A percentile compares a stretch with the other conserved stretches of the same genome.
Conservation (phyloP, 2,113 vertebrate genomes). For the Sardina pilchardus region DNA sequence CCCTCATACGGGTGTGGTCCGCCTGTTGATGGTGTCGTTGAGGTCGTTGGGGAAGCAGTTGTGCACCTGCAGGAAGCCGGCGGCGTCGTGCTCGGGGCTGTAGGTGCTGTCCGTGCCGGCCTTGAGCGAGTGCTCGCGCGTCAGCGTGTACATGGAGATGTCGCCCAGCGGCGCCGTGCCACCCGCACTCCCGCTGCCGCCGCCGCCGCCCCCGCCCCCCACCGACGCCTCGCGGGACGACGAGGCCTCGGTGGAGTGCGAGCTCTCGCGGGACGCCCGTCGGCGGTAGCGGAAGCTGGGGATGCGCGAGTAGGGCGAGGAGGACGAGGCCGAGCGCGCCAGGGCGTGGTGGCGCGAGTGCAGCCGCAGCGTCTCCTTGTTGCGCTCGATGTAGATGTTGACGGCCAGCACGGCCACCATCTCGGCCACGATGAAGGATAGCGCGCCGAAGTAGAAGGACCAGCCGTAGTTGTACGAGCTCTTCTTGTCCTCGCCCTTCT, state of each 20-base stretch:
- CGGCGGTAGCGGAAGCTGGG: conserved; percentile 91
- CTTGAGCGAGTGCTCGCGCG: conserved; percentile 82
- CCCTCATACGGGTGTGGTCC: conserved; percentile 93
- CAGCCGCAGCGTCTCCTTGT: conserved; percentile 87
- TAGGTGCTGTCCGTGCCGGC: conserved; percentile 83
- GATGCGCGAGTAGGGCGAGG: conserved; percentile 94
- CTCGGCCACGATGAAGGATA: conserved; percentile 96
- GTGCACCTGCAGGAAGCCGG: conserved; percentile 91
- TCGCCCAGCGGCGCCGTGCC: conserved; percentile 86
- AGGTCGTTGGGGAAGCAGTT: conserved; percentile 96
- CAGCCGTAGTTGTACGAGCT: conserved; percentile 96
- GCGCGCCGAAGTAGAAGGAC: conserved; percentile 98
- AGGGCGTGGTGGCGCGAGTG: conserved; percentile 86
- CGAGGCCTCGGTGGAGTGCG: conserved; percentile 85
- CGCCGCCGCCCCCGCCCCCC: conserved; percentile 55
- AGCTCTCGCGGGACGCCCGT: conserved; percentile 87
- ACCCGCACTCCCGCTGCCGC: conserved; percentile 76
- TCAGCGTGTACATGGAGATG: conserved; percentile 94
- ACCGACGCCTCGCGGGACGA: conserved; percentile 87
- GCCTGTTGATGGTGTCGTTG: conserved; percentile 89
- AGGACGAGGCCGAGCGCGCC: conserved; percentile 85
- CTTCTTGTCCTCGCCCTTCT: conserved; percentile 94
- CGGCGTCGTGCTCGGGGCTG: conserved; percentile 86
- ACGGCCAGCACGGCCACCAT: conserved; percentile 93
- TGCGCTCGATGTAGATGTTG: conserved; percentile 98